These are phyloP conservation scores for Pachyuromys duprasi DNA, from an alignment of 2,797 vertebrate species.

Conservation along the genomic window DNA sequence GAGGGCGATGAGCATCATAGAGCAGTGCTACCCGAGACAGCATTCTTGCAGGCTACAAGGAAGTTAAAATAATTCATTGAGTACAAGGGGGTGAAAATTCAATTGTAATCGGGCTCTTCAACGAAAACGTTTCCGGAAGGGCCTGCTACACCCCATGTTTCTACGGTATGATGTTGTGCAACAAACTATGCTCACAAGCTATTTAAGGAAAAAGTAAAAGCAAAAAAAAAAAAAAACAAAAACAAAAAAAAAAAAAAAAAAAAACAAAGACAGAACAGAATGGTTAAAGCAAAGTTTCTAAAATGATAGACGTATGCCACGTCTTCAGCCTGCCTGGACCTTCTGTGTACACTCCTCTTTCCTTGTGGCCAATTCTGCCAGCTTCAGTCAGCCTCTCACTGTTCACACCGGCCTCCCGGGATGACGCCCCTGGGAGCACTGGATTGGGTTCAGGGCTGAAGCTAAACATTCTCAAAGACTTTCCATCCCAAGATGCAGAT, in stretches of 20 bases:
- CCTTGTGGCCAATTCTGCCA: constrained; percentile 27
- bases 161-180: constrained; percentile 55
- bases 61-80: constrained; percentile 80
- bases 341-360: constrained; percentile 14
- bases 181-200: constrained; percentile 61
- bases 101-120: constrained; percentile 66
- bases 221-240: constrained; percentile 46
- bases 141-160: constrained; percentile 66
- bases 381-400: neutral
- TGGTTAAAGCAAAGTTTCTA: constrained; percentile 30
- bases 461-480: neutral
- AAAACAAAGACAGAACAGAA: constrained; percentile 50
- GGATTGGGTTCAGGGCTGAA: constrained; percentile 67
- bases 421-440: constrained; percentile 29
- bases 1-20: constrained; percentile 98
- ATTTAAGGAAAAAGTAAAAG: constrained; percentile 52
- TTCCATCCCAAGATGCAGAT: constrained; percentile 52
- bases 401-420: constrained; percentile 21
- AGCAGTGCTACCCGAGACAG: constrained; percentile 97
- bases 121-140: constrained; percentile 67
- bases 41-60: constrained; percentile 94
- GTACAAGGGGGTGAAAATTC: constrained; percentile 67
- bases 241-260: constrained; percentile 39
- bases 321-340: neutral
- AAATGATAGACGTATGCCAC: constrained; percentile 2